phyloP scores from a whole-genome alignment of 92 coral and sea anemone species.

The Hydrozoanthus gracilis region DNA sequence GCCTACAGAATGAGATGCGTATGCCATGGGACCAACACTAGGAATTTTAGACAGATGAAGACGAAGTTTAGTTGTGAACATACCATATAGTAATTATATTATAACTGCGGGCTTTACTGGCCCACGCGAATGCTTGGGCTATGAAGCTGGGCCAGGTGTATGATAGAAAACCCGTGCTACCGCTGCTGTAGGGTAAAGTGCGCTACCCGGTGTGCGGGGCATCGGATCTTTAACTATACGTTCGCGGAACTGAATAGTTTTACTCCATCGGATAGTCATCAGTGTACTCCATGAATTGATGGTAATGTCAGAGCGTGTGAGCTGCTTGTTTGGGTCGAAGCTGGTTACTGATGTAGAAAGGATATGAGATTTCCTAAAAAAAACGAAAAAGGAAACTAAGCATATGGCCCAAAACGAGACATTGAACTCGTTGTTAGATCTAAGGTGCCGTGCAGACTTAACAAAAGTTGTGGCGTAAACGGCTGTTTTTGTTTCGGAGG shows the following conservation, averaged over 20 bases:
- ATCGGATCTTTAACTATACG: neutral
- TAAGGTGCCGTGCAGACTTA: too few species aligned
- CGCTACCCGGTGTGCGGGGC: neutral
- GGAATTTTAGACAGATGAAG: constrained; percentile 7
- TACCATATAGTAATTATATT: neutral
- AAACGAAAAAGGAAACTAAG: neutral
- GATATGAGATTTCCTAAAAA: too few species aligned
- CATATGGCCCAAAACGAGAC: too few species aligned
- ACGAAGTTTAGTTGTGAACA: neutral
- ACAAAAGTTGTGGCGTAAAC: too few species aligned
- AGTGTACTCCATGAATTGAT: constrained; percentile 43
- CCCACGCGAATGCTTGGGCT: neutral
- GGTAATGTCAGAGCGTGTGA: constrained; percentile 47
- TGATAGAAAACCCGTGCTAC: too few species aligned
- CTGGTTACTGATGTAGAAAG: too few species aligned
- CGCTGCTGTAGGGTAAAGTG: too few species aligned
- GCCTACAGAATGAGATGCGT: neutral
- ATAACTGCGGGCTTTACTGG: constrained; percentile 6
- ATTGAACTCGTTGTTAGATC: too few species aligned
- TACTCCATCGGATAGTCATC: neutral
- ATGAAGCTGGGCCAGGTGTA: too few species aligned
- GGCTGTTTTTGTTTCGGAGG: too few species aligned
- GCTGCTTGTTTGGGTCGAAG: constrained; percentile 45
- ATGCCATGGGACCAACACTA: neutral
- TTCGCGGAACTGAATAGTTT: neutral